Evolutionary conservation across 2,888 invertebrate genomes (phyloP), one percentile per base, ranked within the genome.

Genomic region (Tyria jacobaeae): DNA sequence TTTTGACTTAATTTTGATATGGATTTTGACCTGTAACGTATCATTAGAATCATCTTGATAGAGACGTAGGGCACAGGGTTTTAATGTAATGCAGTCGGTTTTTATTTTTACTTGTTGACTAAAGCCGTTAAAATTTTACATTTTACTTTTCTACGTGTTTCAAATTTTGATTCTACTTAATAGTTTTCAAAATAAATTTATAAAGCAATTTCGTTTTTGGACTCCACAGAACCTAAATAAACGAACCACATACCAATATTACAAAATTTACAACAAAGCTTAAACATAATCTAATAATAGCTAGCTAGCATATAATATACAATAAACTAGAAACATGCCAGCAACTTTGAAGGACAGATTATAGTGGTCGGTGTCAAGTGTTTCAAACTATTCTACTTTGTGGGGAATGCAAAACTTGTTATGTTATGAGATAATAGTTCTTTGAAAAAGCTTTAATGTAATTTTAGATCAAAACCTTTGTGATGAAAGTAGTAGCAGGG

Each of bases 381-480:
- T 41, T 49, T 44, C 24, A 34, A 51, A 47, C 59, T 59, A 59
- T 47, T 35, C 27, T 48, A 27, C 27, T 24, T 44, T 9, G 12
- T 31, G 44, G 35, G 61, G 55, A 52, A 50, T n/a, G 54, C 48
- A 21, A 62, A 67, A 58, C 57, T 57, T 64, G 55, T 51, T 61
- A 59, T 27, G 60, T 64, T 64, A 57, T 60, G 47, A 64, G 62
- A 54, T 60, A 68, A 75, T 63, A 55, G 64, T 47, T 58, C 25
- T 54, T 65, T 63, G 41, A 47, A 25, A 48, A 48, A 60, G 60
- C 57, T 57, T 57, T 62, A 67, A 75, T 53, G 64, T 65, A 77
- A 68, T 77, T 60, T 54, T 62, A 47, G 62, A 60, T 71, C 78
- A 74, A 75, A 61, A 67, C 58, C 62, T 61, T 41, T 66, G 75